Evolutionary conservation across 1,140 invertebrate species (phyloP), one percentile per base, ranked within the genome.

Genomic region (Drosophila saltans): DNA sequence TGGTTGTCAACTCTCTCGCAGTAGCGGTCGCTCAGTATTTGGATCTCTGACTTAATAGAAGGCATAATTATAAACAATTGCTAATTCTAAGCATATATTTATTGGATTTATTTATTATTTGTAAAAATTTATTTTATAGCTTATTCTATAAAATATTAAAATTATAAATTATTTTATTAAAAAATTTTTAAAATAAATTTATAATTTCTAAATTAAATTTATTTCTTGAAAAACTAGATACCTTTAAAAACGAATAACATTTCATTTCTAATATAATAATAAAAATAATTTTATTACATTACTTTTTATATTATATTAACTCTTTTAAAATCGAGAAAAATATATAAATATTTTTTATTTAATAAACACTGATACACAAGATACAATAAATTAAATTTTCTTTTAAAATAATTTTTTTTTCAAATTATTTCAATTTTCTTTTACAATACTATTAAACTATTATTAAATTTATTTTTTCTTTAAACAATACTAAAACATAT

Each of bases 321-420:
- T 75, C 72, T 69, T 30, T 66, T 94, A 94, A 94, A 93, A 92
- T 93, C 93, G 93, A 95, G 93, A 94, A 94, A 95, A 94, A 92
- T 92, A 93, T 24, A 39, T 80, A 76, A 84, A 83, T 92, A 93
- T 84, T 91, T 81, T 84, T 91, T 92, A 92, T 86, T 95, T 93
- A 93, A 94, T 94, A 92, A 93, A 93, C 93, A 93, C 93, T 95
- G 92, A 95, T 94, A 94, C 94, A 94, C 93, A 94, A 95, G 94
- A 93, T 94, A 95, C 92, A 93, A 93, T 92, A 94, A 93, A 91
- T 92, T 56, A 93, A 93, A 86, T 16, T 16, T 16, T 16, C 16
- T 16, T 16, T 16, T 16, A 16, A 16, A 16, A 16, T 16, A 16
- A 16, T 16, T 16, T 16, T 16, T 16, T 16, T 16, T 16, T 16